These are phyloP conservation scores for Trichogramma evanescens DNA, from an alignment of 2,888 invertebrate species.

Conservation along the genomic window DNA sequence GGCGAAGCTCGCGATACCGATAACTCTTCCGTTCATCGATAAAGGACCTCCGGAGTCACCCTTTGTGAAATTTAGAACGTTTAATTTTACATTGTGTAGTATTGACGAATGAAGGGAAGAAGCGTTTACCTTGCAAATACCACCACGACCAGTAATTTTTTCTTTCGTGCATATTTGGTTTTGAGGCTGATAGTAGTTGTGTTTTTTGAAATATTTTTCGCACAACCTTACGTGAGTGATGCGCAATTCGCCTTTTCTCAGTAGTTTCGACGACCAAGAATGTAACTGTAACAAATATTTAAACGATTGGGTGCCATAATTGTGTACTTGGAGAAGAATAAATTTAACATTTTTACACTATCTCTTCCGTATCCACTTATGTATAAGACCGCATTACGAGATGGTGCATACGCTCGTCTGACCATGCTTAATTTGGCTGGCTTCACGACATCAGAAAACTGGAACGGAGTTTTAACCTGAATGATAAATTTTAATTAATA, in stretches of 20 bases:
- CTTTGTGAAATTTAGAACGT: constrained; percentile 21
- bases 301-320: not conserved
- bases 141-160: constrained; percentile 17
- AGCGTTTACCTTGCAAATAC: constrained; percentile 29
- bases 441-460: not conserved
- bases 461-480: not conserved
- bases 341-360: not conserved
- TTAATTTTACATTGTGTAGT: not conserved
- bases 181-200: constrained; percentile 17
- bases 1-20: constrained; percentile 38
- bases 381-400: not conserved
- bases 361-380: constrained; percentile 13
- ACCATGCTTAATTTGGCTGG: constrained; percentile 1
- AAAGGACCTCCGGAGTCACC: constrained; percentile 41
- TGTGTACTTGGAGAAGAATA: not conserved
- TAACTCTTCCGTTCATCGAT: constrained; percentile 32
- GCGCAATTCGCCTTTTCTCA: constrained; percentile 53
- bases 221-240: constrained; percentile 52
- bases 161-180: constrained; percentile 29
- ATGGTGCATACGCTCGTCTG: not conserved
- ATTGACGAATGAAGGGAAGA: constrained; percentile 7
- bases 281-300: constrained; percentile 24
- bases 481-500: not conserved
- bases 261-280: constrained; percentile 29
- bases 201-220: constrained; percentile 22